Evolutionary conservation across 2,113 vertebrate species (phyloP), one percentile per base, ranked within the genome.

Genomic region (Coregonus clupeaformis): DNA sequence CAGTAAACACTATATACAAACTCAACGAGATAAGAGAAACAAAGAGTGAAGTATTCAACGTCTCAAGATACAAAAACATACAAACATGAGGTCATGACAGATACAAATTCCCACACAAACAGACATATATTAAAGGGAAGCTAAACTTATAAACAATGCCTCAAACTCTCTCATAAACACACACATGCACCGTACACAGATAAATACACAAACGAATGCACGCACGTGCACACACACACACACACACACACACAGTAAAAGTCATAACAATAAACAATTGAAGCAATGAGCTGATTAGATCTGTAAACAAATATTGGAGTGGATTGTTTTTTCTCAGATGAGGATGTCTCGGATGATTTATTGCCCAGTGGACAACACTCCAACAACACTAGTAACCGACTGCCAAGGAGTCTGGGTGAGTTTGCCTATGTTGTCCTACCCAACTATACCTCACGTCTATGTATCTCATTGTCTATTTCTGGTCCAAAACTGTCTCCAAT

Each of bases 361-460:
- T 82, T 81, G 72, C 80, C 76, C 65, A 85, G 76, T 66, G 90
- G 87, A 86, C 87, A 85, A 75, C 89, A 27, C 16, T 67, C 65
- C 14, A 67, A 36, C 65, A 67, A 32, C 30, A 67, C 27, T 12
- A 67, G 27, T 14, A 67, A 89, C 57, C 87, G 91, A 78, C 32
- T 88, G 27, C 89, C 91, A 60, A 79, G 91, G 49, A 92, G 91
- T 75, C 89, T 91, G 0, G 85, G 91, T 92, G 71, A 91, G 89
- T 5, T 13, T 2, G 57, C 20, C 3, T 6, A 20, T 14, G 20
- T 55, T 9, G 3, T 49, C 7, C 36, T 5, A 27, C 27, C 68
- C 32, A 27, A 1, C 27, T 49, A 18, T 91, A 82, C 67, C 75
- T 42, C 74, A 86, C 80, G 1, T 45, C 9, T 45, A 1, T 45